Percentiles rank a stretch among this genome's conserved stretches.
These are phyloP conservation scores for Parapsyche elsis DNA, from an alignment of 1,140 invertebrate species.

Conservation along the genomic window DNA sequence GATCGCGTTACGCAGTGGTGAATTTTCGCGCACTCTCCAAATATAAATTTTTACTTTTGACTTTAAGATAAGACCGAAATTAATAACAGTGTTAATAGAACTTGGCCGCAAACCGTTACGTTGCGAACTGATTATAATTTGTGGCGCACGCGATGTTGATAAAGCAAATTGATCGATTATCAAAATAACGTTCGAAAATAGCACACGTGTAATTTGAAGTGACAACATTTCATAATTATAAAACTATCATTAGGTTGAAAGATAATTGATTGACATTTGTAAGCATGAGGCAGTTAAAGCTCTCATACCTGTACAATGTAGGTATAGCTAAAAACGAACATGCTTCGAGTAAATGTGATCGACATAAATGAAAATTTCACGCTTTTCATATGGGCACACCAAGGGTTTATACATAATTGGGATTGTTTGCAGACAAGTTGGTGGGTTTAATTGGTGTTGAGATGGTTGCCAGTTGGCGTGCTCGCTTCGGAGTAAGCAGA, in stretches of 20 bases:
- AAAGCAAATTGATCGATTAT: too few relatives aligned
- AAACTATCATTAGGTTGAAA: too few relatives aligned
- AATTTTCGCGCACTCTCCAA: not conserved
- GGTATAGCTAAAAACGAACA: too few relatives aligned
- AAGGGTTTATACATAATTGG: not conserved
- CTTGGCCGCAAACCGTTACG: conserved; percentile 17
- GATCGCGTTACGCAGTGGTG: conserved; percentile 21
- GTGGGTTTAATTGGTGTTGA: not conserved
- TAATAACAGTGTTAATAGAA: conserved; percentile 32
- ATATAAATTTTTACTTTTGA: not conserved
- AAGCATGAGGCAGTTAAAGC: too few relatives aligned
- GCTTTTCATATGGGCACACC: too few relatives aligned
- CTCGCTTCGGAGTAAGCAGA: conserved; percentile 24
- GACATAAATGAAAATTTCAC: too few relatives aligned
- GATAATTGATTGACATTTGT: too few relatives aligned
- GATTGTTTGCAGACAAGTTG: not conserved
- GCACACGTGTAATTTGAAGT: too few relatives aligned
- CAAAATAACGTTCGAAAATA: too few relatives aligned
- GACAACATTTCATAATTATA: too few relatives aligned
- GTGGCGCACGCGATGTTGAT: not conserved
- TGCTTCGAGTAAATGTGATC: too few relatives aligned
- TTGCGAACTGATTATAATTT: not conserved
- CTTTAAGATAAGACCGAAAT: conserved; percentile 11
- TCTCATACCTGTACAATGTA: too few relatives aligned
- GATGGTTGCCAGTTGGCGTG: not conserved